Percentiles rank a stretch among this genome's conserved stretches.
phyloP scores from a whole-genome alignment of 2,113 vertebrate species.

The Actenoides lindsayi region DNA sequence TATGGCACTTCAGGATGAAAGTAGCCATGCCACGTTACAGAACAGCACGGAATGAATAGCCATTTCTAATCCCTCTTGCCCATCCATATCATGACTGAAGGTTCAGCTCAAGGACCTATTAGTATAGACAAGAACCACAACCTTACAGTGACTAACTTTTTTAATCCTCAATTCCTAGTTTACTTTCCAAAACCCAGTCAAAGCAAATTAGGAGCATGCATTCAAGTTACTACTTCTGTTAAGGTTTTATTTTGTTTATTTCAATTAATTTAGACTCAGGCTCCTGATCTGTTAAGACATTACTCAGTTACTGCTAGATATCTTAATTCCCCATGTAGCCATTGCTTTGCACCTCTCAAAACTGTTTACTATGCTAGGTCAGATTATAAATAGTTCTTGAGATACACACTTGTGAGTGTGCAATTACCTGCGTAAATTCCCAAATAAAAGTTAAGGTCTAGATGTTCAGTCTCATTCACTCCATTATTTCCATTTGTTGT shows the following conservation, averaged over 20 bases:
- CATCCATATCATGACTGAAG: slow-evolving; percentile 61
- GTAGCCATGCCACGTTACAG: slow-evolving; percentile 42
- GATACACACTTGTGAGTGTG: background rate
- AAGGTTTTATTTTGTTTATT: slow-evolving; percentile 50
- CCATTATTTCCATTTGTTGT: slow-evolving; percentile 44
- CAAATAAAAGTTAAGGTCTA: slow-evolving; percentile 87
- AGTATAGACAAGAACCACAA: slow-evolving; percentile 66
- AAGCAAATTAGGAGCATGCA: slow-evolving; percentile 60
- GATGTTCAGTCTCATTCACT: slow-evolving; percentile 54
- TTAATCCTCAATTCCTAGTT: slow-evolving; percentile 58
- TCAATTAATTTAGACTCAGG: slow-evolving; percentile 52
- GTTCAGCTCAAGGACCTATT: slow-evolving; percentile 63
- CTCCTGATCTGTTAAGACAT: slow-evolving; percentile 41
- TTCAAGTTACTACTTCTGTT: slow-evolving; percentile 36
- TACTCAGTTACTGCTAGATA: slow-evolving; percentile 38
- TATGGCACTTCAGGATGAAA: slow-evolving; percentile 42
- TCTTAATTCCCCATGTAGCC: background rate
- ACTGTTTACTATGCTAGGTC: background rate
- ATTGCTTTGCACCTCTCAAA: background rate
- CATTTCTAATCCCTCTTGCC: slow-evolving; percentile 71
- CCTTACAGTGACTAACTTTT: slow-evolving; percentile 59
- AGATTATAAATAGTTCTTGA: background rate
- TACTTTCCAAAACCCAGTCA: slow-evolving; percentile 68
- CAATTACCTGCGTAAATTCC: slow-evolving; percentile 91
- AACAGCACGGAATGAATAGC: slow-evolving; percentile 52